Percentiles rank a stretch among this genome's conserved stretches.
Conservation (phyloP, 2,888 invertebrate genomes). For the Nyleta sp. region DNA sequence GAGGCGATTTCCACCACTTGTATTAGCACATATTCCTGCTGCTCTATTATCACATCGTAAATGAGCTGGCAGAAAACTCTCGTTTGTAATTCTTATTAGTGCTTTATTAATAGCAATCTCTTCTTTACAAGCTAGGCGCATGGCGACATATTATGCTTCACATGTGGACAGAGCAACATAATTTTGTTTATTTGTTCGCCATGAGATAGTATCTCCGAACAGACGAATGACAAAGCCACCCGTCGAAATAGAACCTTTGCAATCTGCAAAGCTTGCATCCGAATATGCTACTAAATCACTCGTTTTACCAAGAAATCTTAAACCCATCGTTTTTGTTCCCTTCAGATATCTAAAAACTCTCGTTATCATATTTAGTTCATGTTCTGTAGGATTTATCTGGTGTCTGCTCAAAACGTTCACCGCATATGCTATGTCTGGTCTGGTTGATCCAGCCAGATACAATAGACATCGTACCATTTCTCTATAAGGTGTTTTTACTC, state of each 20-base stretch:
- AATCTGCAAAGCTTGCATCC: conserved; percentile 2
- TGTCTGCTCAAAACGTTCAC: conserved; percentile 37
- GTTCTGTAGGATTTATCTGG: conserved; percentile 41
- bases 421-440: neutral
- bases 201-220: neutral
- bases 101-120: conserved; percentile 3
- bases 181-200: neutral
- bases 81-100: conserved; percentile 6
- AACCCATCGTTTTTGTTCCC: conserved; percentile 8
- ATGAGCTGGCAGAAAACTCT: conserved; percentile 38
- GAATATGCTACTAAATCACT: neutral
- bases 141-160: conserved; percentile 11
- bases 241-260: neutral
- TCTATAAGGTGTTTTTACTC: conserved; percentile 47
- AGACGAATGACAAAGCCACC: neutral
- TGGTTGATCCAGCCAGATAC: conserved; percentile 42
- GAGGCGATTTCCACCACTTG: neutral
- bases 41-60: conserved; percentile 63
- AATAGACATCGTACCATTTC: conserved; percentile 64
- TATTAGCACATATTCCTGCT: conserved; percentile 21
- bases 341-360: conserved; percentile 9
- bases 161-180: conserved; percentile 6
- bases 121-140: conserved; percentile 6
- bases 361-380: conserved; percentile 33
- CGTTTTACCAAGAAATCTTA: neutral